Percentiles rank a stretch among this genome's conserved stretches.
Conservation (phyloP, 2,113 vertebrate genomes). For the Papio anubis region DNA sequence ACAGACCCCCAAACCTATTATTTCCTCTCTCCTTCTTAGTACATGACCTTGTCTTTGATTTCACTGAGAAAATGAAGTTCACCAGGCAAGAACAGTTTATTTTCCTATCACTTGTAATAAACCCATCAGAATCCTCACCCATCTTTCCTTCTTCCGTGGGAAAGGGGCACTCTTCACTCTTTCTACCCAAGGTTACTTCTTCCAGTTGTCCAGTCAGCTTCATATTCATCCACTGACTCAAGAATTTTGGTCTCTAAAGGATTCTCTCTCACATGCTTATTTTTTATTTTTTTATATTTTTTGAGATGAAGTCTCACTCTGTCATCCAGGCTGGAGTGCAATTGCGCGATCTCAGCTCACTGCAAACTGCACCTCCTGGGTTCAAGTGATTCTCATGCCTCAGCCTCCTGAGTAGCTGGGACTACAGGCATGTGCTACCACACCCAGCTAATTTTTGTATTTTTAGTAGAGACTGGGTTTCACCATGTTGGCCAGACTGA, state of each 20-base stretch:
- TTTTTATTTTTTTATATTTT: no score
- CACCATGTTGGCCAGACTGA: no score
- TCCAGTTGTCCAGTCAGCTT: background rate
- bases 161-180: background rate
- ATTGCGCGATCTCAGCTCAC: no score
- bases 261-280: background rate
- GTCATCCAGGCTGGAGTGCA: no score
- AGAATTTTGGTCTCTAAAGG: background rate
- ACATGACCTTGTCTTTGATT: background rate
- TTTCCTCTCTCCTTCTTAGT: background rate
- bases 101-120: background rate
- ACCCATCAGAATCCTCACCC: background rate
- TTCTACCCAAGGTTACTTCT: background rate
- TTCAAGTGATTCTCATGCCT: no score
- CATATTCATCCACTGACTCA: background rate
- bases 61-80: background rate
- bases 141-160: background rate
- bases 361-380: no score
- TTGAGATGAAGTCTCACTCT: no score
- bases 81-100: background rate
- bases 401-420: no score
- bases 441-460: no score
- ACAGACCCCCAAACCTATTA: background rate
- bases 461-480: no score
- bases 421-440: no score